phyloP scores from a whole-genome alignment of 2,797 vertebrate species.

The Protosalanx chinensis region DNA sequence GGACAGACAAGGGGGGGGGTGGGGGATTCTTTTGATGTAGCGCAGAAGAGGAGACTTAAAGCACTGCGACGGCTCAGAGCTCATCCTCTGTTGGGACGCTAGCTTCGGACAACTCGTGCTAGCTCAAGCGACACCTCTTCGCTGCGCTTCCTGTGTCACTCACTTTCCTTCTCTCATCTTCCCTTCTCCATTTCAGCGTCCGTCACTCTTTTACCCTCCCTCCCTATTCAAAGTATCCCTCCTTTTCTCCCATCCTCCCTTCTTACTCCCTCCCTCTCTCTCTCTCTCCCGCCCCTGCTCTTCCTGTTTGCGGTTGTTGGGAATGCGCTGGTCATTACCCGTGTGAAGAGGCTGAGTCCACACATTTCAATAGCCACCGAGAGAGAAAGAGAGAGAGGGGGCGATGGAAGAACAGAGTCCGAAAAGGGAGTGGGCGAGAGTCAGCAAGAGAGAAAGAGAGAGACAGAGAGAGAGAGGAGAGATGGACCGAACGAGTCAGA shows the following conservation, averaged over 20 bases:
- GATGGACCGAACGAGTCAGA: constrained; percentile 10
- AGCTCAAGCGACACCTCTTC: constrained; percentile 17
- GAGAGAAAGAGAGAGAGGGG: not conserved
- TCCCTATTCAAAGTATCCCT: not conserved
- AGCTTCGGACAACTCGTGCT: not conserved
- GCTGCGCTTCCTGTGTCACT: constrained; percentile 21
- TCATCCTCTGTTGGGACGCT: constrained; percentile 33
- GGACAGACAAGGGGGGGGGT: not conserved
- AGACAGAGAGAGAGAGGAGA: not conserved
- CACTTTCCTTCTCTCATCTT: constrained; percentile 29
- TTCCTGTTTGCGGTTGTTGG: constrained; percentile 1
- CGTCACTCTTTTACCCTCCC: not conserved
- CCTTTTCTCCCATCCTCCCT: constrained; percentile 23
- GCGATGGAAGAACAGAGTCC: not conserved
- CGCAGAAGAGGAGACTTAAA: not conserved
- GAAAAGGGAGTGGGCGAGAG: not conserved
- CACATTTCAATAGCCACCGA: constrained; percentile 49
- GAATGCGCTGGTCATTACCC: constrained; percentile 31
- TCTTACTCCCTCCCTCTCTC: constrained; percentile 20
- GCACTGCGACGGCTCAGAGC: constrained; percentile 23
- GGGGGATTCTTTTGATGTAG: constrained; percentile 14
- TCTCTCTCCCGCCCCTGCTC: constrained; percentile 8
- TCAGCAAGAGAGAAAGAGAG: not conserved
- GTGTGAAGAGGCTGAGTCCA: constrained; percentile 60
- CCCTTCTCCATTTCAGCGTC: constrained; percentile 3